Evolutionary conservation across 1,140 invertebrate genomes (phyloP), one percentile per base, ranked within the genome.

Genomic region (Nylanderia fulva): DNA sequence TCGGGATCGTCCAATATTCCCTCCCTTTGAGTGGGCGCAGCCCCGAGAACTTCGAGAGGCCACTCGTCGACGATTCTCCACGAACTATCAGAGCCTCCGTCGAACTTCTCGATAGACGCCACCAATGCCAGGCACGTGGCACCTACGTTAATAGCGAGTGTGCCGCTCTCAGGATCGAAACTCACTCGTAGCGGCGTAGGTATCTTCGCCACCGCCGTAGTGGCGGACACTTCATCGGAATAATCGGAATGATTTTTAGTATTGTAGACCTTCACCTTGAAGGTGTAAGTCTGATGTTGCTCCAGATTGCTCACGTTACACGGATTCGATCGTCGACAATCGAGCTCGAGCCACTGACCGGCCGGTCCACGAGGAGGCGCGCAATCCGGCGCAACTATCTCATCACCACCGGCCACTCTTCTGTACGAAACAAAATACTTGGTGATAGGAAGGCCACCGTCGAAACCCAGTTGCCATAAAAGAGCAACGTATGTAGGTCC

Each of bases 221-320:
- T 97, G 6, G 96, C 96, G 13, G 96, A 95, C 0, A 98, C 96
- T 92, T 98, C 97, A 79, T 98, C 97, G 0, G 98, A 98, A 91
- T 97, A 98, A 77, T 98, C 97, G 36, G 98, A 98, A 66, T 96
- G 96, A 11, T 97, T 98, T 92, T 98, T 98, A 0, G 97, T 97
- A 91, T 98, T 99, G 77, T 97, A 96, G 0, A 98, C 98, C 95
- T 98, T 98, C 27, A 98, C 96, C 95, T 98, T 98, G 92, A 98
- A 98, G 0, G 96, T 95, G 91, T 98, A 98, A 9, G 95, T 96
- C 89, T 97, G 97, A 91, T 98, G 97, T 90, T 98, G 98, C 11
- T 98, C 97, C 1, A 99, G 94, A 33, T 96, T 95, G 0, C 97
- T 97, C 0, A 99, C 97, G 91, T 98, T 98, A 93, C 98, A 99